These are phyloP conservation scores for Cervus canadensis DNA, from an alignment of 2,113 vertebrate species.

Conservation along the genomic window DNA sequence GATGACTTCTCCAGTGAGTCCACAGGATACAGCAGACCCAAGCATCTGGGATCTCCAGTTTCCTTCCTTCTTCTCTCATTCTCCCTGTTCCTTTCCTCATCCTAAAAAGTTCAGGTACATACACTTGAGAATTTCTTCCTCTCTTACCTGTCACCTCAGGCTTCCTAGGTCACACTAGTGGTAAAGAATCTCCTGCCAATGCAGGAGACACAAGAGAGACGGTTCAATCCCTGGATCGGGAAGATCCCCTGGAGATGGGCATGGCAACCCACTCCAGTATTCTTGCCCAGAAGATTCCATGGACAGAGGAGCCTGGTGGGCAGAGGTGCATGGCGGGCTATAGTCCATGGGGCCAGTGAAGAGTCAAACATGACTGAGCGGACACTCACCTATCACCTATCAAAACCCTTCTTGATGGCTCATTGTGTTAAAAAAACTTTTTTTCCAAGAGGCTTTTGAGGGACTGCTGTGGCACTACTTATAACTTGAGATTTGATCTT, in stretches of 20 bases:
- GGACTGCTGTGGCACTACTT: not conserved
- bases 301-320: not conserved
- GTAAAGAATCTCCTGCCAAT: not conserved
- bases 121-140: not conserved
- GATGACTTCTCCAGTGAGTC: constrained; percentile 2
- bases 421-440: not conserved
- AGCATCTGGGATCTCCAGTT: not conserved
- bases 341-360: not conserved
- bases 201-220: fast-evolving
- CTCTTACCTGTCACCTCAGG: not conserved
- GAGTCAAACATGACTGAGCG: not conserved
- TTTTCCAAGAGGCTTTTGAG: not conserved
- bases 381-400: not conserved
- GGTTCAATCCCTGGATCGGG: not conserved
- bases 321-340: not conserved
- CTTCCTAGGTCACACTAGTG: not conserved
- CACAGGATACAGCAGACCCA: not conserved
- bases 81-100: not conserved
- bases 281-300: not conserved
- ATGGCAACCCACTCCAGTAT: not conserved
- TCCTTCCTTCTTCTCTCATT: not conserved
- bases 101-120: not conserved
- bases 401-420: not conserved
- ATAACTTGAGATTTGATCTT: not conserved
- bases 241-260: not conserved